Conservation (phyloP, 2,888 invertebrate genomes). For the Tenthredo mesomela region DNA sequence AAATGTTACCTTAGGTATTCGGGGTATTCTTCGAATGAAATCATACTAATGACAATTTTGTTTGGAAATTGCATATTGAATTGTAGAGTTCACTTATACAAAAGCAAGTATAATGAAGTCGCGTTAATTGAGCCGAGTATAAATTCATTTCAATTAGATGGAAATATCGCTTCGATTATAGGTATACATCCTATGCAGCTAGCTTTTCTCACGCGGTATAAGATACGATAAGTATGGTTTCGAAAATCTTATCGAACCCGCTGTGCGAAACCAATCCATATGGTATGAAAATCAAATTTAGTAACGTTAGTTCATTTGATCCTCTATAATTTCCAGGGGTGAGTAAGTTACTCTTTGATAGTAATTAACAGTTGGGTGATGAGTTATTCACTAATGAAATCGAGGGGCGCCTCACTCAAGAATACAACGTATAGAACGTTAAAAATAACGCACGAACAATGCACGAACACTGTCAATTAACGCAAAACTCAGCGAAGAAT, state of each 20-base stretch:
- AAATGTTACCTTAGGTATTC: background rate
- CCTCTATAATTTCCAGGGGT: background rate
- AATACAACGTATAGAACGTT: too few relatives aligned
- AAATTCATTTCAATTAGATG: background rate
- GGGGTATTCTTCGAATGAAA: background rate
- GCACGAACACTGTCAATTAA: too few relatives aligned
- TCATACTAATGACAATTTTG: background rate
- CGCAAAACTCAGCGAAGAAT: too few relatives aligned
- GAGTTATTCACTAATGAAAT: background rate
- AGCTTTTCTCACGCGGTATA: background rate
- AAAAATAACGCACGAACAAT: too few relatives aligned
- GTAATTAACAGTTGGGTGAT: background rate
- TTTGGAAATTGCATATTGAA: background rate
- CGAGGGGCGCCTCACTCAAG: too few relatives aligned
- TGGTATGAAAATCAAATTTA: background rate
- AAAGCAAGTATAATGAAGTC: background rate
- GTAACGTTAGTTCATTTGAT: background rate
- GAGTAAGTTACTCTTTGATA: background rate
- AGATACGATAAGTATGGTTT: background rate
- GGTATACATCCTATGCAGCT: too few relatives aligned
- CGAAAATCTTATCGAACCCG: background rate
- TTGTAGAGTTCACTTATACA: background rate
- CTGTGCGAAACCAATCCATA: background rate
- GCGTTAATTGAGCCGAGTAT: background rate
- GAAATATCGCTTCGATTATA: background rate